Percentiles rank a stretch among this genome's conserved stretches.
Evolutionary conservation across 2,797 vertebrate genomes (phyloP).

Genomic region (Chloroceryle inda): DNA sequence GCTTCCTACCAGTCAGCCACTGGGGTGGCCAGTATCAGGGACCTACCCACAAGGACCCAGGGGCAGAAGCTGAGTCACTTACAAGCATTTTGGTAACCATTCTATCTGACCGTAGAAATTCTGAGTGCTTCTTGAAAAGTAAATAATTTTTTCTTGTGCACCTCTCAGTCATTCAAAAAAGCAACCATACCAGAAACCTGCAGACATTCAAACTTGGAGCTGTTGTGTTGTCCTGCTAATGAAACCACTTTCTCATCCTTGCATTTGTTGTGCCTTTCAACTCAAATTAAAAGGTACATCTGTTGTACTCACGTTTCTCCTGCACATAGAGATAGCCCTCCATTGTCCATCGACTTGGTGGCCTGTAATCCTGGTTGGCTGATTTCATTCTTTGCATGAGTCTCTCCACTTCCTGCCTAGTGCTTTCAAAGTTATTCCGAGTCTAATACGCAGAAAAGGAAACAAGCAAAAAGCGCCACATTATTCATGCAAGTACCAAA

Average conservation of each 20-base stretch:
- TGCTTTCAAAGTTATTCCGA: conserved; percentile 98
- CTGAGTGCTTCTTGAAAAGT: not conserved
- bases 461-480: not conserved
- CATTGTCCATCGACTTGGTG: conserved; percentile 94
- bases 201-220: not conserved
- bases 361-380: conserved; percentile 93
- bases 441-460: conserved; percentile 81
- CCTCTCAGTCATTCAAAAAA: not conserved
- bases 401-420: conserved; percentile 94
- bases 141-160: not conserved
- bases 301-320: conserved; percentile 92
- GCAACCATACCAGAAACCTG: not conserved
- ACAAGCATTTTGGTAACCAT: not conserved
- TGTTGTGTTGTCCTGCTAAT: not conserved
- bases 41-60: not conserved
- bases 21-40: not conserved
- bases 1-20: not conserved
- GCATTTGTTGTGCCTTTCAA: not conserved
- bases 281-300: not conserved
- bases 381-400: conserved; percentile 97
- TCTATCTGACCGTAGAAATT: not conserved
- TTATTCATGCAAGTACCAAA: not conserved
- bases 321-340: conserved; percentile 97
- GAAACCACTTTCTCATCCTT: not conserved
- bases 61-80: not conserved